These are phyloP conservation scores for Anagyrus pseudococci DNA, from an alignment of 2,888 invertebrate species.

Conservation along the genomic window DNA sequence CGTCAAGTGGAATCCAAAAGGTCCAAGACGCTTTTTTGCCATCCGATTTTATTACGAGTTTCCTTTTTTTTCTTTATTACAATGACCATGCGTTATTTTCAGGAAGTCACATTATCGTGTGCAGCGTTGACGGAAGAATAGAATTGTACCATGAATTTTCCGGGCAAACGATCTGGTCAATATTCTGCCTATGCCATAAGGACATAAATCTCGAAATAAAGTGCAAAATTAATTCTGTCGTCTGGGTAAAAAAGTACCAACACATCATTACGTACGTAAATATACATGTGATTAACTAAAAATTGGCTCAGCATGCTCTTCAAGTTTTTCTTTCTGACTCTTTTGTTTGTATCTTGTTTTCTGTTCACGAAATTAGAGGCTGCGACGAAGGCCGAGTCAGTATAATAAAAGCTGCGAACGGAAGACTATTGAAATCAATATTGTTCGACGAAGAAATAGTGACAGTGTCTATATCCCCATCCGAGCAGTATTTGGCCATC, in stretches of 20 bases:
- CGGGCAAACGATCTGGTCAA: slow-evolving; percentile 43
- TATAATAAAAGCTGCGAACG: slow-evolving; percentile 10
- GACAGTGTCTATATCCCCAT: slow-evolving; percentile 45
- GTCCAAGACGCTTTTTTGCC: slow-evolving; percentile 3
- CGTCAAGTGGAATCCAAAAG: slow-evolving; percentile 46
- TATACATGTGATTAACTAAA: not conserved
- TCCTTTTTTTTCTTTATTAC: not conserved
- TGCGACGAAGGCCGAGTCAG: slow-evolving; percentile 39
- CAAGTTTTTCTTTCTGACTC: not conserved
- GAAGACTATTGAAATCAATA: not conserved
- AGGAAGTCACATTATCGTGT: slow-evolving; percentile 37
- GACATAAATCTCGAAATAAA: not conserved
- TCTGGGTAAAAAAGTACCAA: slow-evolving; percentile 47
- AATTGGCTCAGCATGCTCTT: no score
- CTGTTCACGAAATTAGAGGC: slow-evolving; percentile 40
- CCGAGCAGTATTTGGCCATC: slow-evolving; percentile 45
- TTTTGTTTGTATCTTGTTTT: not conserved
- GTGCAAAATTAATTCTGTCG: slow-evolving; percentile 40
- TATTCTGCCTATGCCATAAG: slow-evolving; percentile 31
- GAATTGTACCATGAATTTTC: slow-evolving; percentile 17
- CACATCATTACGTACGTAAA: slow-evolving; percentile 46
- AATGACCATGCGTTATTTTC: slow-evolving; percentile 26
- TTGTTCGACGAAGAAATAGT: slow-evolving; percentile 33
- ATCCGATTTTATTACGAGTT: not conserved
- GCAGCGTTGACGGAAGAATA: slow-evolving; percentile 14